Evolutionary conservation across 2,888 invertebrate genomes (phyloP), one percentile per base, ranked within the genome.

Genomic region (Coleophora flavipennella): DNA sequence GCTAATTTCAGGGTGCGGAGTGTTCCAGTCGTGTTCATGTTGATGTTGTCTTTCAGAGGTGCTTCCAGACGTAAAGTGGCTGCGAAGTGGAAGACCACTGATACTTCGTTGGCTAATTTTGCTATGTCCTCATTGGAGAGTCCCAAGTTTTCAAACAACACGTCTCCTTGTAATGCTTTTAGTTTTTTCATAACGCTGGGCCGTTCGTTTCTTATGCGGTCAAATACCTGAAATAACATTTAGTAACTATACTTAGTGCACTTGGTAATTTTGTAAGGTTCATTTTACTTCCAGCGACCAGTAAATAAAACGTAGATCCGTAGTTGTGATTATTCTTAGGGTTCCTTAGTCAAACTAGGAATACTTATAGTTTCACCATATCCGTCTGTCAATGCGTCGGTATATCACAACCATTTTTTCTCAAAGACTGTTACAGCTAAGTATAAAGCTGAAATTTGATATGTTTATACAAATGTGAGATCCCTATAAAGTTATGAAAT

Each of bases 31-130:
- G 95, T 92, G 71, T 98, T 98, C 92, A 96, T 93, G 48, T 92
- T 89, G 6, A 97, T 88, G 10, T 96, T 94, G 45, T 93, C 91
- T 66, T 91, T 92, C 14, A 98, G 81, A 28, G 91, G 92, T 4
- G 97, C 96, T 67, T 98, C 97, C 49, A 98, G 87, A 61, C 89
- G 90, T 29, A 98, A 87, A 0, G 96, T 96, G 2, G 98, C 98
- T 0, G 97, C 98, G 63, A 93, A 92, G 63, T 98, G 97, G 64
- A 97, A 96, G 1, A 97, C 89, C 7, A 98, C 85, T 4, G 92
- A 86, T 1, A 94, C 90, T 44, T 93, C 89, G 0, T 90, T 85
- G 2, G 86, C 71, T 26, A 96, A 63, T 13, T 75, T 65, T 32
- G 88, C 74, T 29, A 90, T 81, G 34, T 89, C 89, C 1, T 86